phyloP scores from a whole-genome alignment of 2,888 invertebrate species.

The Lobophora halterata region DNA sequence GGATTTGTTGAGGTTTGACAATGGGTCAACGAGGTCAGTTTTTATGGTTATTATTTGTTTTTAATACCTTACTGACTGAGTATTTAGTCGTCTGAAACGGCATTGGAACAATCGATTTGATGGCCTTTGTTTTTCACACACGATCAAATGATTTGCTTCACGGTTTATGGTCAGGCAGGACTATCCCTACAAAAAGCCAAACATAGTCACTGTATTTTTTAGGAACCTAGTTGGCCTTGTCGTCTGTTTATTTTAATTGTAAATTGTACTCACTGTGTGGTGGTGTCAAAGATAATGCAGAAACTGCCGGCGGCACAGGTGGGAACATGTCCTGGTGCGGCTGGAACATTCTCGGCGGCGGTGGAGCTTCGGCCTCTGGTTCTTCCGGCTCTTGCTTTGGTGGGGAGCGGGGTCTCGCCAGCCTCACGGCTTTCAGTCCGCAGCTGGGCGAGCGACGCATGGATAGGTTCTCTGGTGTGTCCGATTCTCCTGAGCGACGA shows the following conservation, averaged over 20 bases:
- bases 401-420: slow-evolving; percentile 65
- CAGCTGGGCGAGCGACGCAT: slow-evolving; percentile 77
- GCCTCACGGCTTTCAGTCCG: slow-evolving; percentile 65
- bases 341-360: slow-evolving; percentile 78
- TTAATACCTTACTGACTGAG: slow-evolving; percentile 40
- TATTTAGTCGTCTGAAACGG: slow-evolving; percentile 63
- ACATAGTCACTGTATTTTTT: slow-evolving; percentile 1
- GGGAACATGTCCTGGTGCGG: slow-evolving; percentile 85
- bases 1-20: slow-evolving; percentile 56
- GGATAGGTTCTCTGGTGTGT: slow-evolving; percentile 82
- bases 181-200: background rate
- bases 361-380: slow-evolving; percentile 74
- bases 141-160: slow-evolving; percentile 9
- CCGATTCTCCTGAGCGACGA: slow-evolving; percentile 88
- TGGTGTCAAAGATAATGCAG: slow-evolving; percentile 89
- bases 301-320: slow-evolving; percentile 84
- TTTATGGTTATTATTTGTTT: slow-evolving; percentile 60
- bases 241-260: background rate
- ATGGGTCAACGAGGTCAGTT: slow-evolving; percentile 65
- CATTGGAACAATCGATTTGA: slow-evolving; percentile 50
- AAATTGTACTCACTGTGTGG: slow-evolving; percentile 86
- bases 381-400: slow-evolving; percentile 68
- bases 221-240: no score
- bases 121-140: slow-evolving; percentile 58
- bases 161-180: slow-evolving; percentile 5